phyloP scores from a whole-genome alignment of 2,888 invertebrate species.

The Archips xylosteana region DNA sequence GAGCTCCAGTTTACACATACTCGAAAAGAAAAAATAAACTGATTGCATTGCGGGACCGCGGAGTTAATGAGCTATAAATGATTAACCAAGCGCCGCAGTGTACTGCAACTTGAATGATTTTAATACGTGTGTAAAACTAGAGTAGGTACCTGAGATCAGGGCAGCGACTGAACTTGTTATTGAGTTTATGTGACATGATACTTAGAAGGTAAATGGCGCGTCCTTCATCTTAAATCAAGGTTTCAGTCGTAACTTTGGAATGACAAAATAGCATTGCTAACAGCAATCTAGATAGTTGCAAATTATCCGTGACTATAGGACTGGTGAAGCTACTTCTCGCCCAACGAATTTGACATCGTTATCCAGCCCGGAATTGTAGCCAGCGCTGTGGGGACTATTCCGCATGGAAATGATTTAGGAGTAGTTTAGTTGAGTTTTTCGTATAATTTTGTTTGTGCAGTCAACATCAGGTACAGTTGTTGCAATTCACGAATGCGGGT shows the following conservation, averaged over 20 bases:
- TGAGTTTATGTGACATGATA: background rate
- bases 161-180: background rate
- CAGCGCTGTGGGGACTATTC: no score
- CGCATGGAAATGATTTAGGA: no score
- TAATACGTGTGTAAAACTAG: background rate
- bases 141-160: background rate
- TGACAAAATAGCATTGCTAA: background rate
- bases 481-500: no score
- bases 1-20: no score
- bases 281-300: no score
- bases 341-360: no score
- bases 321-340: no score
- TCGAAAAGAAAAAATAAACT: background rate
- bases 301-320: no score
- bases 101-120: background rate
- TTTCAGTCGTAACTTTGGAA: conserved; percentile 1
- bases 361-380: no score
- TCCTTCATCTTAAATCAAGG: background rate
- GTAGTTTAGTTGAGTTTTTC: no score
- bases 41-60: background rate
- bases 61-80: background rate
- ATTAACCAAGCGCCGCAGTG: background rate
- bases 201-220: background rate
- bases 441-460: no score
- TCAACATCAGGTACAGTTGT: no score